Conservation (phyloP, 2,797 vertebrate genomes). For the Perodicticus potto region DNA sequence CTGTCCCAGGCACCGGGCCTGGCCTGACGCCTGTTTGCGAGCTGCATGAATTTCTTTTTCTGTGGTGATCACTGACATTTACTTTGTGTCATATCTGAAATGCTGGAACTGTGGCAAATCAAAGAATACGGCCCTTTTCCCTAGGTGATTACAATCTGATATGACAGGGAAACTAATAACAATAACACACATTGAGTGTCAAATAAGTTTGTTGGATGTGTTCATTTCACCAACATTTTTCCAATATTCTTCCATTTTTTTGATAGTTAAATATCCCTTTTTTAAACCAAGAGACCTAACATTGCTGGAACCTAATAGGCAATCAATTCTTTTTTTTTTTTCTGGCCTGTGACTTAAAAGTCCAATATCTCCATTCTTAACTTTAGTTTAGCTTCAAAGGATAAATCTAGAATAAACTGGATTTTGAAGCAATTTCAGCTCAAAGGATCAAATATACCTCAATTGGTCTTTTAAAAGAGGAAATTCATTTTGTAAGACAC, state of each 20-base stretch:
- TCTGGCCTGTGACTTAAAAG: neutral
- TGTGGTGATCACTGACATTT: neutral
- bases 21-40: neutral
- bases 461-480: constrained; percentile 38
- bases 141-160: neutral
- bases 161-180: neutral
- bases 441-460: neutral
- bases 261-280: neutral
- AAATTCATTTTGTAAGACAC: neutral
- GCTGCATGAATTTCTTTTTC: neutral
- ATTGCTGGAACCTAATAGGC: neutral
- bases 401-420: neutral
- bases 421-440: neutral
- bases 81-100: neutral
- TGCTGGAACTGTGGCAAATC: constrained; percentile 5
- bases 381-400: neutral
- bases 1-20: neutral
- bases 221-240: neutral
- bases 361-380: neutral
- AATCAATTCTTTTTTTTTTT: neutral
- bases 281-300: constrained; percentile 20
- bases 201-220: neutral
- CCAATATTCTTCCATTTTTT: neutral
- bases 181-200: neutral
- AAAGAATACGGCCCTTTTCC: constrained; percentile 28